Evolutionary conservation across 2,113 vertebrate species (phyloP).

Genomic region (Eulemur rufifrons): DNA sequence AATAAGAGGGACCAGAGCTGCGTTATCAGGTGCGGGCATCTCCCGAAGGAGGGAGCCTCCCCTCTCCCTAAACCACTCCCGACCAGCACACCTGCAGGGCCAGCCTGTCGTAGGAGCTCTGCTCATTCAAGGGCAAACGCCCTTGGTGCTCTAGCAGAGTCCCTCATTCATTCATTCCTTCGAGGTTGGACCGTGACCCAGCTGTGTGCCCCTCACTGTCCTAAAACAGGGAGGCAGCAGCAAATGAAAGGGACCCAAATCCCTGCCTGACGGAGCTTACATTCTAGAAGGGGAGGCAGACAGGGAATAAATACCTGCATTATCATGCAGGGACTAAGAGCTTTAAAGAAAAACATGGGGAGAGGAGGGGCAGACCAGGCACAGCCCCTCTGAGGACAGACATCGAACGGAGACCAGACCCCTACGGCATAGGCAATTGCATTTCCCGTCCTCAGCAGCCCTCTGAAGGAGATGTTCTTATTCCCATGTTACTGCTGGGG

Average conservation of each 20-base stretch:
- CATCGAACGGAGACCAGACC: neutral
- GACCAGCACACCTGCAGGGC: too few species aligned
- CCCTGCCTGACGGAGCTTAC: neutral
- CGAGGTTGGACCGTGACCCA: neutral
- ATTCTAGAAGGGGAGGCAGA: neutral
- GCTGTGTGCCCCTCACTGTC: neutral
- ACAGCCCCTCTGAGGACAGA: neutral
- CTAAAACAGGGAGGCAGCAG: neutral
- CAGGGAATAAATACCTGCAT: neutral
- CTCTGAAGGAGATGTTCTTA: neutral
- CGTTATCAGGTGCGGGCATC: conserved; percentile 91
- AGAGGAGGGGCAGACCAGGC: neutral
- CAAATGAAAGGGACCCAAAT: neutral
- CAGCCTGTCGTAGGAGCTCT: neutral
- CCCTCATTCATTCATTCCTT: neutral
- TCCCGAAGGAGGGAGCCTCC: neutral
- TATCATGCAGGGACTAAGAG: neutral
- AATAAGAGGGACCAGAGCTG: conserved; percentile 93
- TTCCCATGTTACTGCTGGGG: neutral
- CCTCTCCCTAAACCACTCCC: neutral
- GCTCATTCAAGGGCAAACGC: too few species aligned
- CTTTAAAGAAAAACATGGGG: neutral
- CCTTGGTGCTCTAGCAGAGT: neutral
- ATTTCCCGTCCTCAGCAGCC: neutral
- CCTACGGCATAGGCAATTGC: accelerated